Evolutionary conservation across 2,888 invertebrate genomes (phyloP), one percentile per base, ranked within the genome.

Genomic region (Pterobdella sp.): DNA sequence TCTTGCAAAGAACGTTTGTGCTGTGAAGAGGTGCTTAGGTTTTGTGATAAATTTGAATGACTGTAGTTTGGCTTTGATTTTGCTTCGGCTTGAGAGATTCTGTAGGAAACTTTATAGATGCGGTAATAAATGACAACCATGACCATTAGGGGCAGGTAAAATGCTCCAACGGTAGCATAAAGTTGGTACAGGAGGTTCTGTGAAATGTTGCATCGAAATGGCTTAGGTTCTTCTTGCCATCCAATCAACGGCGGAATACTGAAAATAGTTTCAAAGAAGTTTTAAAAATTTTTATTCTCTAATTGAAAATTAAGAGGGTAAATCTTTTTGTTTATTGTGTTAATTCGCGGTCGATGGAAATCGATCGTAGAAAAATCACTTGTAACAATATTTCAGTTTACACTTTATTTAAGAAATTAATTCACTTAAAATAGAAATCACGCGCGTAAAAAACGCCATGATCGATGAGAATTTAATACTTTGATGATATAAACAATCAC

Each of bases 61-160:
- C 49, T 73, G 29, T 74, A 72, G 26, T 60, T 72, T 18, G 78
- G 76, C 72, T 81, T 80, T n/a, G 82, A 81, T 69, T 79, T 79
- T 32, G 78, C 79, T 75, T 81, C 82, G 14, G 80, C 80, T 73
- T 81, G 80, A 26, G 81, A 80, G 36, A 83, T 81, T 56, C 80
- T 78, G 10, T 81, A 79, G 22, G 77, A 77, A 68, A 77, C 76
- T 72, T 63, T 70, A 60, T 77, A 77, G 67, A 98, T 97, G 86
- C 94, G 93, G 84, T 92, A 93, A 85, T 98, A 97, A 63, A 98
- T 94, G 79, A 93, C 89, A 75, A 97, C 89, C 96, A 98, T 97
- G 77, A 97, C 93, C 78, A 91, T 88, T 76, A 96, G 87, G 18
- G 97, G 97, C 81, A 95, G 90, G 86, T 98, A 98, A 86, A 98